Base-by-base conservation (phyloP, 1,140 invertebrate species). In the Colletes latitarsis region DNA sequence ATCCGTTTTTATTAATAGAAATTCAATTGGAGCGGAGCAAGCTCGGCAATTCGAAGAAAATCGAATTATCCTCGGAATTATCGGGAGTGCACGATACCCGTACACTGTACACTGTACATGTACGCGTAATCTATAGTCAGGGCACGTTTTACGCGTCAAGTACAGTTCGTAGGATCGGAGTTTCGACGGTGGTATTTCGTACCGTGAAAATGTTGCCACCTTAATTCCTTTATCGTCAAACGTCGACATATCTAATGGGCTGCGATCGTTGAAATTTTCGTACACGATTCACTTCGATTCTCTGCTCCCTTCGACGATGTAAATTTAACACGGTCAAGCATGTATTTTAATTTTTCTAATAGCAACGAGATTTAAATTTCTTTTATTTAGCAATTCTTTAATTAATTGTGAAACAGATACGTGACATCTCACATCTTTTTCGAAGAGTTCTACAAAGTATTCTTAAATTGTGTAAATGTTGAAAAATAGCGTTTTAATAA, bases 1-100 rank as follows among this genome's bases (percentile, higher is more conserved):
- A 89, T 80, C 67, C 88, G 85, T 89, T 90, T 91, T 90, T 90
- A 90, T 91, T 89, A 89, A 90, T 88, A 90, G 86, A 88, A 90
- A 90, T 91, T 91, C 86, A 90, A 91, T 90, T 89, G 90, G 73
- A 81, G 30, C 62, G 82, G 78, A 78, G 82, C 84, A 79, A 85
- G 78, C 82, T 81, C 83, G 77, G 82, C 88, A 88, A 90, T 89
- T 87, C 82, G 77, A 43, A 83, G 88, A 75, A 88, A 89, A 90
- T 90, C 81, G 82, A 90, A 90, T 90, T 90, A 90, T 84, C 85
- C 87, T 63, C 74, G 71, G 88, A 89, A 90, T 89, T 89, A 89
- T 89, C 86, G 82, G 67, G 70, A 75, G 71, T 57, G 75, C 80
- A 68, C 79, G 83, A 85, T 86, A 85, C 75, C 79, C 71, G 71